Percentiles rank a stretch among this genome's conserved stretches.
Evolutionary conservation across 2,797 vertebrate species (phyloP).

Genomic region (Mormyrops boulengeri): DNA sequence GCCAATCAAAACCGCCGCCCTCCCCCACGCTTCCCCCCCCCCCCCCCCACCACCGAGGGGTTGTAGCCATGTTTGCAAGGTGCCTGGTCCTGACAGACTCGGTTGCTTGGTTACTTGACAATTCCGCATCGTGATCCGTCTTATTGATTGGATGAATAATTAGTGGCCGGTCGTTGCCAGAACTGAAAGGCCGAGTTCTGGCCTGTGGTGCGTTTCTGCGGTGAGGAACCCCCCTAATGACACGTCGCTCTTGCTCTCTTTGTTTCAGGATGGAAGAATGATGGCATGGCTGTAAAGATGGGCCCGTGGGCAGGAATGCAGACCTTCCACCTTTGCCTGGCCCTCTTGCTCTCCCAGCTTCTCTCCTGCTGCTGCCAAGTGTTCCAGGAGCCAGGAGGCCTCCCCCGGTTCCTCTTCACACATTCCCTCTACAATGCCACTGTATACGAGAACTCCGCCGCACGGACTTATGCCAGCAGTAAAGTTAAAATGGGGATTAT

Average conservation of each 20-base stretch:
- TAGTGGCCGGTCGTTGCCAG: slow-evolving; percentile 21
- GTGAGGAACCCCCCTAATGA: slow-evolving; percentile 30
- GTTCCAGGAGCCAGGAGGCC: slow-evolving; percentile 43
- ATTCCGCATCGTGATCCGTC: slow-evolving; percentile 26
- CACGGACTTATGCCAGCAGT: slow-evolving; percentile 88
- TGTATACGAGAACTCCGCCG: slow-evolving; percentile 92
- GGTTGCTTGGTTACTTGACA: slow-evolving; percentile 37
- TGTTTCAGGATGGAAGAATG: slow-evolving; percentile 69
- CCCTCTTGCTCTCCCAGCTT: slow-evolving; percentile 69
- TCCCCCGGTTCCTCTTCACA: slow-evolving; percentile 77
- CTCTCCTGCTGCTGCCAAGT: slow-evolving; percentile 63
- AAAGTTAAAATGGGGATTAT: slow-evolving; percentile 88
- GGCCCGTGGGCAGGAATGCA: slow-evolving; percentile 73
- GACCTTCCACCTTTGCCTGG: slow-evolving; percentile 62
- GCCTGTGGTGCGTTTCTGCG: slow-evolving; percentile 25
- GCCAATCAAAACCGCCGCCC: too few species aligned
- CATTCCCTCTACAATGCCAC: slow-evolving; percentile 82
- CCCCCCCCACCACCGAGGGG: slow-evolving; percentile 20
- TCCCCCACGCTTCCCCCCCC: slow-evolving; percentile 46
- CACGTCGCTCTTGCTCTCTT: slow-evolving; percentile 22
- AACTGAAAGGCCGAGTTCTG: slow-evolving; percentile 32
- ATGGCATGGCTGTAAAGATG: slow-evolving; percentile 89
- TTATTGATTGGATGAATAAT: slow-evolving; percentile 35
- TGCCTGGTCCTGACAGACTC: slow-evolving; percentile 51
- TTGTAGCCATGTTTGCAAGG: slow-evolving; percentile 38